Evolutionary conservation across 2,888 invertebrate genomes (phyloP).

Genomic region (Andricus quercusramuli): DNA sequence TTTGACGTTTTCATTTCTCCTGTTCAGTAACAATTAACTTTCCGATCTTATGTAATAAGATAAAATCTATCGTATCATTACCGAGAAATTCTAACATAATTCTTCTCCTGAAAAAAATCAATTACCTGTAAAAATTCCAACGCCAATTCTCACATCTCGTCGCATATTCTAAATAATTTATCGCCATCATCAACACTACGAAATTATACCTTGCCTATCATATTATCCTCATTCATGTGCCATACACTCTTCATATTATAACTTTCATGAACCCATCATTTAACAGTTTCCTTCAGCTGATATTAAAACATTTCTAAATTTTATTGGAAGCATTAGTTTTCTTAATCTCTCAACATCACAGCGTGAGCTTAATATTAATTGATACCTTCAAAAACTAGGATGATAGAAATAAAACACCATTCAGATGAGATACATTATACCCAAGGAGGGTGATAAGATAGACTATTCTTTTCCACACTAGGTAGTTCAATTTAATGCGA

Average conservation of each 20-base stretch:
- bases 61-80: no score
- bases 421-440: conserved; percentile 17
- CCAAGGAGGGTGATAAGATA: neutral
- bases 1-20: no score
- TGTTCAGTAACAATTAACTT: no score
- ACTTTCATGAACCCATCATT: neutral
- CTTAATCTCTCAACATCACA: conserved; percentile 5
- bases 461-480: conserved; percentile 2
- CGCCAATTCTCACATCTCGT: no score
- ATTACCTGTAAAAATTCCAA: no score
- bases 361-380: conserved; percentile 5
- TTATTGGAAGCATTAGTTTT: neutral
- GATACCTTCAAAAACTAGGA: conserved; percentile 19
- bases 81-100: no score
- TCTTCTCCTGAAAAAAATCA: no score
- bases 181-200: neutral
- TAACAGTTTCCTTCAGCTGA: neutral
- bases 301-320: conserved; percentile 1
- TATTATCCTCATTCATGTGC: neutral
- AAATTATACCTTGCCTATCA: neutral
- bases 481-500: conserved; percentile 21
- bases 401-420: conserved; percentile 21
- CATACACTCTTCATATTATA: neutral
- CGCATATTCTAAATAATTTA: neutral
- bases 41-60: no score